These are phyloP conservation scores for Ceyx melanurus DNA, from an alignment of 2,113 vertebrate genomes.

Conservation along the genomic window DNA sequence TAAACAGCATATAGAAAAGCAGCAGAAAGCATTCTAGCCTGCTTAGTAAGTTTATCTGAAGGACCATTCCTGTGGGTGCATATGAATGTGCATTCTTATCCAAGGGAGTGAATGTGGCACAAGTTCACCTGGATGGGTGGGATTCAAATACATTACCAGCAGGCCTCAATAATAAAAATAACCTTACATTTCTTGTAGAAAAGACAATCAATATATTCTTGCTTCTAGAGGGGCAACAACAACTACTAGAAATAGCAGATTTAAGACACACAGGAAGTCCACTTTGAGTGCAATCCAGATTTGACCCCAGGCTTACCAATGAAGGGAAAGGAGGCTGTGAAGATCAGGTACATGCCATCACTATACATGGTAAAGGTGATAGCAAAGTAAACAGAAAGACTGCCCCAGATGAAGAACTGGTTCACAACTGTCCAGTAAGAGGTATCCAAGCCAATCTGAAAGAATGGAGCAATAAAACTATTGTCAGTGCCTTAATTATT, in stretches of 20 bases:
- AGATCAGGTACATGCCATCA: conserved; percentile 88
- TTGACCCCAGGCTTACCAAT: conserved; percentile 79
- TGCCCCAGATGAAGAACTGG: conserved; percentile 95
- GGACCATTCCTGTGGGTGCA: not conserved
- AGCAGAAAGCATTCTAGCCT: not conserved
- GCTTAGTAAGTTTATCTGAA: not conserved
- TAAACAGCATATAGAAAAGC: not conserved
- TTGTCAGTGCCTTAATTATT: not conserved
- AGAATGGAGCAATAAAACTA: not conserved
- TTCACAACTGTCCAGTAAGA: conserved; percentile 92
- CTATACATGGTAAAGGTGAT: conserved; percentile 91
- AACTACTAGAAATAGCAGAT: not conserved
- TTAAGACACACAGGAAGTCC: not conserved
- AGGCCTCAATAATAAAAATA: not conserved
- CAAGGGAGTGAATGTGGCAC: not conserved
- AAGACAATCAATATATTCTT: not conserved
- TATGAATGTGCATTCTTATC: not conserved
- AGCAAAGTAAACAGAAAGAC: conserved; percentile 89
- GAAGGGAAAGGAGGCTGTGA: conserved; percentile 87
- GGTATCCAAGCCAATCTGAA: conserved; percentile 89
- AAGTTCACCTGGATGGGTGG: not conserved
- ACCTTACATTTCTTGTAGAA: not conserved
- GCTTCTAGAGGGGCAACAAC: not conserved
- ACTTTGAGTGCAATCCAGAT: not conserved
- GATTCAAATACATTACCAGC: not conserved